These are phyloP conservation scores for Gobionotothen gibberifrons DNA, from an alignment of 2,797 vertebrate species.

Conservation along the genomic window DNA sequence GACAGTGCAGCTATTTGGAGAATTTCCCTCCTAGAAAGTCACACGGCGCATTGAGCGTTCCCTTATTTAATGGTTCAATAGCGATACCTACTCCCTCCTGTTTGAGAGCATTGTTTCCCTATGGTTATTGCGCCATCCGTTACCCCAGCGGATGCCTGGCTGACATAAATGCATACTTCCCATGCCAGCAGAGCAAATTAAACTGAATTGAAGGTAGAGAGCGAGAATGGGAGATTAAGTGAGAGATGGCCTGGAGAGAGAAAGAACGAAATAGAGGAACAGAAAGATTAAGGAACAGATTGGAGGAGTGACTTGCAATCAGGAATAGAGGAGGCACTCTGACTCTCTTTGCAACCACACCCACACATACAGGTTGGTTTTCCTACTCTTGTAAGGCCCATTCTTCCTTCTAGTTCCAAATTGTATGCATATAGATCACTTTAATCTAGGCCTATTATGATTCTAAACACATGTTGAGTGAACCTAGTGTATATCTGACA, in stretches of 20 bases:
- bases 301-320: constrained; percentile 55
- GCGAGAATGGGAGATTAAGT: constrained; percentile 59
- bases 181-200: constrained; percentile 73
- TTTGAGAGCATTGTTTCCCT: constrained; percentile 77
- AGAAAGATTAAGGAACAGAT: constrained; percentile 40
- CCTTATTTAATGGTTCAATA: constrained; percentile 79
- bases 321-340: constrained; percentile 42
- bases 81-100: constrained; percentile 70
- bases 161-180: constrained; percentile 77
- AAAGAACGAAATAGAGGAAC: constrained; percentile 10
- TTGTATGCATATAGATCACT: constrained; percentile 1
- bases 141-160: constrained; percentile 68
- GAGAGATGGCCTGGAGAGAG: constrained; percentile 54
- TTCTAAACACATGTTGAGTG: too few species aligned
- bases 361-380: constrained; percentile 18
- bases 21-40: constrained; percentile 63
- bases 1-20: constrained; percentile 47
- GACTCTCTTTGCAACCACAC: constrained; percentile 27
- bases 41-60: constrained; percentile 62
- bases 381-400: constrained; percentile 11
- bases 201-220: constrained; percentile 68
- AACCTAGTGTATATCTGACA: background rate
- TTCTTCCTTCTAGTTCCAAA: constrained; percentile 21
- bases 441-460: background rate
- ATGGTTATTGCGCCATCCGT: constrained; percentile 78